Evolutionary conservation across 2,797 vertebrate genomes (phyloP).

Genomic region (Antrozous pallidus): DNA sequence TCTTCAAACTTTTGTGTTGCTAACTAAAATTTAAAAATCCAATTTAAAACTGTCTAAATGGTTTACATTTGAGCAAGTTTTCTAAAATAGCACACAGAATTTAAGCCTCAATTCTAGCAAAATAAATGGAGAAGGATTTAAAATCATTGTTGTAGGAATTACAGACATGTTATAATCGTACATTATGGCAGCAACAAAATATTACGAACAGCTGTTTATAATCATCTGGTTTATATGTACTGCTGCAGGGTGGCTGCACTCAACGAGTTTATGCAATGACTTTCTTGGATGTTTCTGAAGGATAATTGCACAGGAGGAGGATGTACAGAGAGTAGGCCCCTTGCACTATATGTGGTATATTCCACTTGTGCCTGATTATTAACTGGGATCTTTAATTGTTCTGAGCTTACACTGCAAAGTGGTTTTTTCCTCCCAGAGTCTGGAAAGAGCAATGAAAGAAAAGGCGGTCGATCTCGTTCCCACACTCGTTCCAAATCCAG

Average conservation of each 20-base stretch:
- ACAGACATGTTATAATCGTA: conserved; percentile 80
- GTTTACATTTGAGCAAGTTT: conserved; percentile 71
- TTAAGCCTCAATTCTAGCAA: conserved; percentile 65
- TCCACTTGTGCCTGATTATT: conserved; percentile 86
- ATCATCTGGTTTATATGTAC: conserved; percentile 88
- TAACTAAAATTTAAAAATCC: conserved; percentile 47
- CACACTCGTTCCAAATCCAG: conserved; percentile 87
- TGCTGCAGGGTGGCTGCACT: conserved; percentile 88
- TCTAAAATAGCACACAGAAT: conserved; percentile 69
- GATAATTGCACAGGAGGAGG: conserved; percentile 88
- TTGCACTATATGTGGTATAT: conserved; percentile 85
- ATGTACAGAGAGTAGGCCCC: conserved; percentile 86
- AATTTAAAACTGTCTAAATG: conserved; percentile 1
- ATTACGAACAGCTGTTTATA: conserved; percentile 86
- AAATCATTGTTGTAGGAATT: conserved; percentile 73
- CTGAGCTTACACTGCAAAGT: conserved; percentile 88
- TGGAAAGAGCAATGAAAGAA: conserved; percentile 86
- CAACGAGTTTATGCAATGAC: conserved; percentile 87
- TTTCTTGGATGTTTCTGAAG: conserved; percentile 88
- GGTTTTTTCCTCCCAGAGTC: conserved; percentile 87
- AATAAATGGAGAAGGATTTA: conserved; percentile 58
- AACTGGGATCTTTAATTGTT: conserved; percentile 86
- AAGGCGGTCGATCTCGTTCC: conserved; percentile 85
- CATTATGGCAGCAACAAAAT: conserved; percentile 85
- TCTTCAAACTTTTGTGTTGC: conserved; percentile 43